Evolutionary conservation across 1,140 invertebrate genomes (phyloP).

Genomic region (Colletes gigas): DNA sequence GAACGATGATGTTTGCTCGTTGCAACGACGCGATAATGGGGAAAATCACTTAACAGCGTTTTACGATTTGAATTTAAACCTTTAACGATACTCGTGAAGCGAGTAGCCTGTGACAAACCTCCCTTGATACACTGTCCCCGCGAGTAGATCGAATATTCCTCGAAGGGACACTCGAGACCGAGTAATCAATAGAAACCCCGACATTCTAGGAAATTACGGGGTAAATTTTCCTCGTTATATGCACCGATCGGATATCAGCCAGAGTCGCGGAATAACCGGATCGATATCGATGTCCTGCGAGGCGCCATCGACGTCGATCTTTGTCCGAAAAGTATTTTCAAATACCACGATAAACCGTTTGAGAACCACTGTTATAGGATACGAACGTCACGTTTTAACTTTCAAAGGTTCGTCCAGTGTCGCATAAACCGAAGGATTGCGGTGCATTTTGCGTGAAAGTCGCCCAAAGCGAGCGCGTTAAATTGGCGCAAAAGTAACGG

Average conservation of each 20-base stretch:
- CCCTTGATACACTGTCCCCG: neutral
- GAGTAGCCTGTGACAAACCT: neutral
- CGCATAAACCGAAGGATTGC: too few relatives aligned
- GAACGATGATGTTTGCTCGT: too few relatives aligned
- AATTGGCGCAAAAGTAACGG: too few relatives aligned
- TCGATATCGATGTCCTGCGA: neutral
- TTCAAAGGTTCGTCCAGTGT: too few relatives aligned
- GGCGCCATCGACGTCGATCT: neutral
- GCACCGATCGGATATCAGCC: neutral
- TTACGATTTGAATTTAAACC: neutral
- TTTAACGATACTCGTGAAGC: neutral
- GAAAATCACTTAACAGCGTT: too few relatives aligned
- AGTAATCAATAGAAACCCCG: slow-evolving; percentile 35
- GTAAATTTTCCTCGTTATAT: slow-evolving; percentile 44
- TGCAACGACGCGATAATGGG: too few relatives aligned
- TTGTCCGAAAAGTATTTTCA: neutral
- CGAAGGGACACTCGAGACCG: slow-evolving; percentile 20
- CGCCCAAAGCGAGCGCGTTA: too few relatives aligned
- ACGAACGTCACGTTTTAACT: too few relatives aligned
- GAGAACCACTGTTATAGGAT: too few relatives aligned
- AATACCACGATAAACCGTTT: too few relatives aligned
- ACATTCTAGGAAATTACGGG: slow-evolving; percentile 23
- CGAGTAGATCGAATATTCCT: slow-evolving; percentile 17
- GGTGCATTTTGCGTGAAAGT: too few relatives aligned
- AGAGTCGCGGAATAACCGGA: neutral